Evolutionary conservation across 2,797 vertebrate species (phyloP).

Genomic region (Falco berigora): DNA sequence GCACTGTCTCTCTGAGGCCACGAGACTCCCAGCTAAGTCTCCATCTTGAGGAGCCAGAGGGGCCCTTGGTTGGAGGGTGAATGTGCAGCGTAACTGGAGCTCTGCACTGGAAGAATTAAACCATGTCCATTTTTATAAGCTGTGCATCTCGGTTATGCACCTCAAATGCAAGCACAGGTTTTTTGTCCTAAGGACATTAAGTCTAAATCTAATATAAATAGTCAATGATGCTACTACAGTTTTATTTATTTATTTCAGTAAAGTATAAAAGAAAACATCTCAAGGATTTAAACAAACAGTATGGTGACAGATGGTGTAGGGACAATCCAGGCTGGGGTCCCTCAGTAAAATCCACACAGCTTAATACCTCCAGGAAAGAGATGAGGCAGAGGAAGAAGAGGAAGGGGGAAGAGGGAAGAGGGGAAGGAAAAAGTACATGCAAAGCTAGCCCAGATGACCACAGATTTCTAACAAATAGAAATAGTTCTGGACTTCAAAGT

Average conservation of each 20-base stretch:
- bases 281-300: constrained; percentile 49
- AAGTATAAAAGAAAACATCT: constrained; percentile 26
- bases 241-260: constrained; percentile 11
- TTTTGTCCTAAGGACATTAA: not conserved
- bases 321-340: constrained; percentile 33
- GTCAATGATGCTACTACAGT: not conserved
- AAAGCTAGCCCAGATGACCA: not conserved
- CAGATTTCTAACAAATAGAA: not conserved
- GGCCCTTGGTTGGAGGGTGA: accelerated
- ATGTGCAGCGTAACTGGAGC: accelerated
- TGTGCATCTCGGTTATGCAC: not conserved
- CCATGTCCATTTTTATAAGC: not conserved
- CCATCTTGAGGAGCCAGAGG: not conserved
- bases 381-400: not conserved
- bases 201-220: constrained; percentile 20
- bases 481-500: not conserved
- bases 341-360: constrained; percentile 29
- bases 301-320: constrained; percentile 53
- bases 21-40: not conserved
- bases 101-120: not conserved
- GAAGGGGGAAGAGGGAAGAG: not conserved
- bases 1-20: not conserved
- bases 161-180: not conserved
- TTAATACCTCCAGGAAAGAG: not conserved
- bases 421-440: not conserved